Percentiles rank a stretch among this genome's conserved stretches.
These are phyloP conservation scores for Camptogramma bilineatum DNA, from an alignment of 2,888 invertebrate genomes.

Conservation along the genomic window DNA sequence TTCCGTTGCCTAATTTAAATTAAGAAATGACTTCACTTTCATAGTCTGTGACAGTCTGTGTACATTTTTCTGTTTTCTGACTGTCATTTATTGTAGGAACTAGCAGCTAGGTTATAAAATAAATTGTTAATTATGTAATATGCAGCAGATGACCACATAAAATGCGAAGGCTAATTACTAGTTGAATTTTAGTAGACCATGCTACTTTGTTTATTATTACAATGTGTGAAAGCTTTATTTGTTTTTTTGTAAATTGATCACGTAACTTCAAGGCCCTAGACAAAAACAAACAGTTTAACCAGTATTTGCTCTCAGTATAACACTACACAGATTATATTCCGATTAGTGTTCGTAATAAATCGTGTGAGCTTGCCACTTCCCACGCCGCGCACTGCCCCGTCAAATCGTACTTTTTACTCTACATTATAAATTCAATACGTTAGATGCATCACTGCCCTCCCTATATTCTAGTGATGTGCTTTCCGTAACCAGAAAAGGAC, in stretches of 20 bases:
- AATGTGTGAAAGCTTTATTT: neutral
- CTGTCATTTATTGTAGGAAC: no score
- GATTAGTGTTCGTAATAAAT: conserved; percentile 53
- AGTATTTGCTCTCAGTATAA: conserved; percentile 26
- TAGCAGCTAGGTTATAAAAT: no score
- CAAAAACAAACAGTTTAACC: conserved; percentile 25
- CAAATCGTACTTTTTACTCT: conserved; percentile 75
- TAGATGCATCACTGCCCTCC: conserved; percentile 75
- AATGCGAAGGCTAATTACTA: no score
- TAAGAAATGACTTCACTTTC: neutral
- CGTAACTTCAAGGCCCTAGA: neutral
- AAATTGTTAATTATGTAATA: no score
- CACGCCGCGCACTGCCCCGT: conserved; percentile 72
- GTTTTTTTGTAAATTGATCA: neutral
- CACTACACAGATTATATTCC: conserved; percentile 39
- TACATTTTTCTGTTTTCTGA: no score
- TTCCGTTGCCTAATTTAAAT: neutral
- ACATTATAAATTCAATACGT: conserved; percentile 76
- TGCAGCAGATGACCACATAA: no score
- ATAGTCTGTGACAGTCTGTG: neutral
- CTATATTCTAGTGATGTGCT: conserved; percentile 43
- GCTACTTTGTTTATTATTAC: no score
- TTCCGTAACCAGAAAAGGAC: neutral
- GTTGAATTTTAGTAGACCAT: no score
- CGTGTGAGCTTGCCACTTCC: conserved; percentile 67